These are phyloP conservation scores for Melanostoma mellinum DNA, from an alignment of 2,888 invertebrate species.

Conservation along the genomic window DNA sequence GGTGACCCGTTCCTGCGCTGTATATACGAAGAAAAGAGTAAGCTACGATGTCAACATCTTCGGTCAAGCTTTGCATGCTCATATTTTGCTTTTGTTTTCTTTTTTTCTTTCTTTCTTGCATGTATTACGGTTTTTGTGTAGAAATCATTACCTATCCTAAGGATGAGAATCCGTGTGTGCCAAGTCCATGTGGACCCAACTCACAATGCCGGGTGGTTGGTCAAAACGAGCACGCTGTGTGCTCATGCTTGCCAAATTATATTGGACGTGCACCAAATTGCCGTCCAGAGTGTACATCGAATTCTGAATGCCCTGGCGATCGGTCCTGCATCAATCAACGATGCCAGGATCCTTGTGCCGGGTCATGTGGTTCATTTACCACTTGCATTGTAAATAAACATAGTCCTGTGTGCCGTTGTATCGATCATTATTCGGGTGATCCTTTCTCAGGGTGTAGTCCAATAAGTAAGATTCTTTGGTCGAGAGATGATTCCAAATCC, in stretches of 20 bases:
- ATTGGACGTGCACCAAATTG: conserved; percentile 93
- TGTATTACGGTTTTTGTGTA: conserved; percentile 68
- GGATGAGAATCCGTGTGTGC: conserved; percentile 88
- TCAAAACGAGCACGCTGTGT: conserved; percentile 88
- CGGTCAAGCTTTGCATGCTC: conserved; percentile 68
- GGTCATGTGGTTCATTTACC: conserved; percentile 91
- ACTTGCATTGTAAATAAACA: conserved; percentile 92
- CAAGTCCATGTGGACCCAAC: conserved; percentile 92
- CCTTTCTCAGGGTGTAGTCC: conserved; percentile 90
- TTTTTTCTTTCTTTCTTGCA: conserved; percentile 68
- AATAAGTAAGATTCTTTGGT: conserved; percentile 82
- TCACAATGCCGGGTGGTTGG: conserved; percentile 89
- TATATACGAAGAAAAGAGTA: conserved; percentile 85
- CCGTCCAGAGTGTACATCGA: conserved; percentile 92
- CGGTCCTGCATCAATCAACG: conserved; percentile 91
- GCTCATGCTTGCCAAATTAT: conserved; percentile 90
- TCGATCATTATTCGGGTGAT: conserved; percentile 91
- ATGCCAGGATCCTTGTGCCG: conserved; percentile 92
- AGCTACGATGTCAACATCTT: conserved; percentile 79
- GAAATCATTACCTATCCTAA: conserved; percentile 75
- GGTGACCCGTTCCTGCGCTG: conserved; percentile 93
- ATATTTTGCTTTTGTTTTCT: conserved; percentile 74
- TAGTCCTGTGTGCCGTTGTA: conserved; percentile 91
- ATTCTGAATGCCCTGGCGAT: conserved; percentile 92
- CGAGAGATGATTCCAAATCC: background rate